These are phyloP conservation scores for Harpalus rubripes DNA, from an alignment of 2,888 invertebrate species.

Conservation along the genomic window DNA sequence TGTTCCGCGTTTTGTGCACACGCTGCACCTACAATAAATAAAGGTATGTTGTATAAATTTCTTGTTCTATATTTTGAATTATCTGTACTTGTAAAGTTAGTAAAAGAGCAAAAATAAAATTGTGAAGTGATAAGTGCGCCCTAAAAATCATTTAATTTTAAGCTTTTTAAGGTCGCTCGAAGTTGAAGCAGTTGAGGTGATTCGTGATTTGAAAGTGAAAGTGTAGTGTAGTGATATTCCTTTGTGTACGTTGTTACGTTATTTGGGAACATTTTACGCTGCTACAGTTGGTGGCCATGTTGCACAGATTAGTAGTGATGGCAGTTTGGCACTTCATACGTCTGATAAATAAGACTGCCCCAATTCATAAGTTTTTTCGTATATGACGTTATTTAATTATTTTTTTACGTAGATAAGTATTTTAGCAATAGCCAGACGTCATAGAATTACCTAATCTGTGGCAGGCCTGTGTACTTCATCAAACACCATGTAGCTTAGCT, in stretches of 20 bases:
- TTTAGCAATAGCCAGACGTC: constrained; percentile 19
- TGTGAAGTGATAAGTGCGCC: no score
- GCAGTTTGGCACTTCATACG: constrained; percentile 56
- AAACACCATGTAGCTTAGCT: constrained; percentile 52
- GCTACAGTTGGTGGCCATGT: constrained; percentile 34
- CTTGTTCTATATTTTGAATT: no score
- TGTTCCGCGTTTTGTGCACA: no score
- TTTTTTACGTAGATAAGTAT: constrained; percentile 50
- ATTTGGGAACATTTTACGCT: not conserved
- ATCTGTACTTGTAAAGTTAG: no score
- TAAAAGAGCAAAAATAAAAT: no score
- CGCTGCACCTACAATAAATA: no score
- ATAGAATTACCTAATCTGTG: constrained; percentile 18
- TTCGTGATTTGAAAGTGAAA: no score
- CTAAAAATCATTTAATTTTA: no score
- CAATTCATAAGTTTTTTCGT: constrained; percentile 38
- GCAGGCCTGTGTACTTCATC: constrained; percentile 19
- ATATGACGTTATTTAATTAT: constrained; percentile 49
- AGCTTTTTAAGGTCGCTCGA: no score
- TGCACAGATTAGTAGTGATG: constrained; percentile 33
- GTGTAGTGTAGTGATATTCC: not conserved
- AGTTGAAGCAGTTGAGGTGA: no score
- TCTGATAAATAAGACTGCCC: constrained; percentile 51
- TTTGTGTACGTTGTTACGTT: not conserved
- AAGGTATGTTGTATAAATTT: no score